Evolutionary conservation across 2,113 vertebrate species (phyloP), one percentile per base, ranked within the genome.

Genomic region (Rhinoptilus africanus): DNA sequence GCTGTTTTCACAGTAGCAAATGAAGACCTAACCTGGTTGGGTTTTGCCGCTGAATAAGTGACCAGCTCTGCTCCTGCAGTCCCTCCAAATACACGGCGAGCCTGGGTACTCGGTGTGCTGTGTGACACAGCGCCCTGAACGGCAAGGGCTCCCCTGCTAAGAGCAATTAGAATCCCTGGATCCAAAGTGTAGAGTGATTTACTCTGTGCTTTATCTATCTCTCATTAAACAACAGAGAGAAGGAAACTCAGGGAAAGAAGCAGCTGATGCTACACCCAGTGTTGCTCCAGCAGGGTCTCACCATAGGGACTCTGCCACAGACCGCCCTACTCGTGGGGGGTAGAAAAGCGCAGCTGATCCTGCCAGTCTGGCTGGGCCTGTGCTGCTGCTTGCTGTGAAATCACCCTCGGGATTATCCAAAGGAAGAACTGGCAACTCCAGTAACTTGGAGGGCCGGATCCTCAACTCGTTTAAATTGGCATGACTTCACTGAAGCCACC

Each of bases 341-440:
- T 60, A 67, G 73, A 5, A 81, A 9, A 47, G 95, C 10, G 1
- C 64, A 56, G 89, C 91, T 89, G 76, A 89, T 91, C 96, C 84
- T 95, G 92, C 94, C 95, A 89, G 91, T 71, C 95, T 97, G 94
- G 96, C 96, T 93, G 80, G 91, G 95, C 97, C 86, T 96, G 96
- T 96, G 91, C 91, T 93, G 57, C 96, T 91, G 92, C 95, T 94
- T 97, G 92, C 94, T 91, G 76, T 92, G 92, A 95, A 95, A 94
- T 95, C 95, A 95, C 91, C 94, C 94, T 82, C 77, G 4, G 95
- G 94, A 96, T 97, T 93, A 97, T 95, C 97, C 95, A 66, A 88
- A 78, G 92, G 92, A 96, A 94, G 91, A 97, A 91, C 92, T 95
- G 92, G 94, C 96, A 97, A 41, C 92, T 91, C 50, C 20, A 67